Base-by-base conservation (phyloP, 1,140 invertebrate genomes). In the Conus betulinus region DNA sequence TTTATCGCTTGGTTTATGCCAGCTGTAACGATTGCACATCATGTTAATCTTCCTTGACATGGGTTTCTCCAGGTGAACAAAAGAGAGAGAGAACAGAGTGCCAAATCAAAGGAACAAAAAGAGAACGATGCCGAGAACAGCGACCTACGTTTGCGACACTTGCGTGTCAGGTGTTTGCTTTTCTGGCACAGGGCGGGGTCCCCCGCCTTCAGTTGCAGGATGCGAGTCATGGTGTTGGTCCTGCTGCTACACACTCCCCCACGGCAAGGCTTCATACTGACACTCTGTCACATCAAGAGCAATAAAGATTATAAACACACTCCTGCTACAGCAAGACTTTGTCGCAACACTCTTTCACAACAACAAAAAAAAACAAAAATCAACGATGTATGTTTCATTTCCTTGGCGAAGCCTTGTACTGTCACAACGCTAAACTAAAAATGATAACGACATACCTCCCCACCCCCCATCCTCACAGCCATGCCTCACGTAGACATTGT, bases 101-200 rank as follows among this genome's bases (percentile, higher is more conserved):
- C 13, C 25, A 15, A 55, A 39, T 39, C 3, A 39, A 39, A 39
- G 39, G 39, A 23, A 90, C 55, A 84, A 55, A 39, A 88, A 88
- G 82, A 39, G 20, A 23, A 85, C 10, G 60, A 63, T 11, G 17
- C 60, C 10, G 60, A 63, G 60, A 63, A 4, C 11, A 63, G 60
- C 10, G 60, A 90, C 91, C 87, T 88, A 92, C 91, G 87, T 86
- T 88, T 91, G 89, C 88, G 88, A 86, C 92, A 93, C 87, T 91
- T 91, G 25, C 87, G 87, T n/a, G 84, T 90, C 5, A 92, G 85
- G 27, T 90, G 88, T 27, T 90, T 92, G 23, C 87, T 90, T 23
- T 27, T 60, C 51, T 89, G 84, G 87, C 93, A 93, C 11, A 90
- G 39, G 23, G 78, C 87, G 7, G 86, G 85, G 84, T 92, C 90